Percentiles rank a stretch among this genome's conserved stretches.
phyloP scores from a whole-genome alignment of 2,888 invertebrate species.

The Eudasyphora cyanicolor region DNA sequence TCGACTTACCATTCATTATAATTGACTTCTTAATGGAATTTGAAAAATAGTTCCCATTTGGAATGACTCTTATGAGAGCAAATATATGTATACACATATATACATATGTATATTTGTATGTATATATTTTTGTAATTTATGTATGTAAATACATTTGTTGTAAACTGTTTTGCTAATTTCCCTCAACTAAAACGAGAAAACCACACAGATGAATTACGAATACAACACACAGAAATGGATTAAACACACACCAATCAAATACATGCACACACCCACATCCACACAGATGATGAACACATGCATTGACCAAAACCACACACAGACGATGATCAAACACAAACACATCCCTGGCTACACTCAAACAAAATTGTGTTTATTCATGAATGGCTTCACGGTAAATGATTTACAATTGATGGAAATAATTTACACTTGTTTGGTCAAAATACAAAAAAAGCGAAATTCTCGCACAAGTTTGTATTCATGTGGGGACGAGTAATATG shows the following conservation, averaged over 20 bases:
- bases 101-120: not conserved
- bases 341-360: not conserved
- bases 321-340: not conserved
- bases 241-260: not conserved
- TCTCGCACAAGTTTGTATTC: no score
- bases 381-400: constrained; percentile 46
- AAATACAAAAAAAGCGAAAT: not conserved
- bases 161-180: constrained; percentile 41
- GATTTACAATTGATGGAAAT: constrained; percentile 45
- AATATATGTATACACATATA: not conserved
- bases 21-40: no score
- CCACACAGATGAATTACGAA: constrained; percentile 28
- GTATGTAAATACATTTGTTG: not conserved
- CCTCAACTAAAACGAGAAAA: constrained; percentile 33
- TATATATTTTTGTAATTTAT: not conserved
- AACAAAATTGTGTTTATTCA: constrained; percentile 39
- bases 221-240: not conserved
- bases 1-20: no score
- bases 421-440: constrained; percentile 19
- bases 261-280: not conserved
- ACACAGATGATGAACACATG: no score
- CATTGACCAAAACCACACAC: not conserved
- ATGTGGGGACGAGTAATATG: not conserved
- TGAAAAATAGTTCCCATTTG: no score
- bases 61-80: not conserved